phyloP scores from a whole-genome alignment of 2,888 invertebrate species.

The Halictus ligatus region DNA sequence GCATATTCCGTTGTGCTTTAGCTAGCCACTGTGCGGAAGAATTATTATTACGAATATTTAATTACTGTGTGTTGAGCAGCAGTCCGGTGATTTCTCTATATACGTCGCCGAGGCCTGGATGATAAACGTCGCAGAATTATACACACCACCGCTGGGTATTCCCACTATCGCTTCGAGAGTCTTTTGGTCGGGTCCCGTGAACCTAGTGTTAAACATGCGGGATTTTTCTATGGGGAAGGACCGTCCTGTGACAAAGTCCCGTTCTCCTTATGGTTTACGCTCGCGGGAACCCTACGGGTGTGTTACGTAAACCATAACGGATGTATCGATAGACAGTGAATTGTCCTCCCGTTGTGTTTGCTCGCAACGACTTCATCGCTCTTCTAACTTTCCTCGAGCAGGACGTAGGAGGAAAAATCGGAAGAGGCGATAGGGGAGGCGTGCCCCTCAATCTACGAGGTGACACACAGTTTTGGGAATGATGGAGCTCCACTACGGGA shows the following conservation, averaged over 20 bases:
- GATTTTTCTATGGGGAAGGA: background rate
- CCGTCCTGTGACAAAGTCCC: background rate
- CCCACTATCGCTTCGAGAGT: too few relatives aligned
- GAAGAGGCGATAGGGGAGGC: constrained; percentile 27
- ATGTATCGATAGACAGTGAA: constrained; percentile 65
- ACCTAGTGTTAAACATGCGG: too few relatives aligned
- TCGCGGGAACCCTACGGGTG: constrained; percentile 25
- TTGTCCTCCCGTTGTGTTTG: constrained; percentile 62
- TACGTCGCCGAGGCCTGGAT: too few relatives aligned
- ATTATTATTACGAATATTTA: background rate
- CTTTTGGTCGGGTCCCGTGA: too few relatives aligned
- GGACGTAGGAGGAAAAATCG: background rate
- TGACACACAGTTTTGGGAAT: constrained; percentile 38
- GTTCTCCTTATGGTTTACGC: constrained; percentile 17
- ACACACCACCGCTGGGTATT: too few relatives aligned
- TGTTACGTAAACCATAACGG: constrained; percentile 54
- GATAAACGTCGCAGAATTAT: too few relatives aligned
- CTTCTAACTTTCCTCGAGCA: constrained; percentile 20
- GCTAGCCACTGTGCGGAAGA: background rate
- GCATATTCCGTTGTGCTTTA: background rate
- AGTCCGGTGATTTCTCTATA: too few relatives aligned
- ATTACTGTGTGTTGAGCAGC: background rate
- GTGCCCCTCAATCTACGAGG: constrained; percentile 43
- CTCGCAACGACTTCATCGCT: constrained; percentile 34
- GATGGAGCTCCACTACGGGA: constrained; percentile 22